Base-by-base conservation (phyloP, 2,113 vertebrate genomes). In the Myrmecophaga tridactyla region DNA sequence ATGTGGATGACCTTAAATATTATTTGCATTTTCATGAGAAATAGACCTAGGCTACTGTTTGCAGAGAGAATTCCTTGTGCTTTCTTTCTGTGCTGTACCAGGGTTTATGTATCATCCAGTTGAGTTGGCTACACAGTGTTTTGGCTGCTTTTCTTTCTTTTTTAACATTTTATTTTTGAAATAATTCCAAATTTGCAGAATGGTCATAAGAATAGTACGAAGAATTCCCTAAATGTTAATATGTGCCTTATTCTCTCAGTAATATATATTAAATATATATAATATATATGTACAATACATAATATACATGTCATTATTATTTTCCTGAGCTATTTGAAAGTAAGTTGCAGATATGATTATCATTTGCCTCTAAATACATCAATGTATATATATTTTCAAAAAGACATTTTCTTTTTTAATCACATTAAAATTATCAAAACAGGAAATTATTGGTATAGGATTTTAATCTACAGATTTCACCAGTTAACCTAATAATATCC, bases 321-420 rank as follows among this genome's bases (percentile, higher is more conserved):
- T 89, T 84, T 96, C 92, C 56, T 69, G 60, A 94, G 67, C 73
- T 89, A 67, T 76, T 95, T 95, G 86, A 91, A 76, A 96, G 58
- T 82, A 89, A 94, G 4, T 70, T 94, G 25, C 23, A 86, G 36
- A 41, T 60, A 86, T 69, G 63, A 92, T 81, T 95, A 17, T 20
- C 14, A 27, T 89, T 94, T 94, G 21, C 67, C 78, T 92, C 86
- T 92, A 95, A 92, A 73, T 88, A 90, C 3, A 25, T 81, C 5
- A 27, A 3, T 78, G 4, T 89, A 7, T 86, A 43, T 92, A 53
- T 56, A 20, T 56, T 56, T 56, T 56, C 5, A 56, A 94, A 85
- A 89, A 36, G 46, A 78, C 18, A 77, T 69, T 96, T n/a, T 62
- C 29, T 89, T 90, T 48, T 75, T 48, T 48, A 48, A 75, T 31